These are phyloP conservation scores for Drosophila subpulchrella DNA, from an alignment of 1,140 invertebrate genomes.

Conservation along the genomic window DNA sequence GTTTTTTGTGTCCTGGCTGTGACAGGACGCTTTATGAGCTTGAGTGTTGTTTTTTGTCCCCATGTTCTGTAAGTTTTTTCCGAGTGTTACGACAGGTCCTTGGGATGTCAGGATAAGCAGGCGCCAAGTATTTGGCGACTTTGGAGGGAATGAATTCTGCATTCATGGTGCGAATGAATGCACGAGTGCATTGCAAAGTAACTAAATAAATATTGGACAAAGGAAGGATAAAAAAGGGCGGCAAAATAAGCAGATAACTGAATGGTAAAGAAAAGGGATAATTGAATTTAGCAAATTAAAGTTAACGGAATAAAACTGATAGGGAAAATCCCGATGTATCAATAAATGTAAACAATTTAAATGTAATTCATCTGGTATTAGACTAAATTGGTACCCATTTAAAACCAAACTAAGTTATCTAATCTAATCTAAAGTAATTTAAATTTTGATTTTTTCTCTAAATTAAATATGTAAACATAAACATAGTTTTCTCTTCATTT, in stretches of 20 bases:
- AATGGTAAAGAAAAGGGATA: not conserved
- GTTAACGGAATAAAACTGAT: not conserved
- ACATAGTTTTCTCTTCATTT: not conserved
- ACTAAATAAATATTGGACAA: conserved; percentile 20
- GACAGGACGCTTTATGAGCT: conserved; percentile 48
- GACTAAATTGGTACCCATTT: too few relatives aligned
- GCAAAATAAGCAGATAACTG: not conserved
- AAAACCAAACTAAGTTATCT: too few relatives aligned
- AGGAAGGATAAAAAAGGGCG: not conserved
- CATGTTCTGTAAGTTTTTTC: conserved; percentile 11
- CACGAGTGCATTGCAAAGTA: conserved; percentile 27
- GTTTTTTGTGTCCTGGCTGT: conserved; percentile 32
- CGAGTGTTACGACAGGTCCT: conserved; percentile 45
- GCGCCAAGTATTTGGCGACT: conserved; percentile 37
- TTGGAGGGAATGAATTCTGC: conserved; percentile 30
- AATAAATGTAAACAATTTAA: too few relatives aligned
- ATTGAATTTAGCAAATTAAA: not conserved
- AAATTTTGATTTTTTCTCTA: not conserved
- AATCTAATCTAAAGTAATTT: too few relatives aligned
- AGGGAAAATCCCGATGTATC: too few relatives aligned
- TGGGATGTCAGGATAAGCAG: conserved; percentile 44
- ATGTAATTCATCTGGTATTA: too few relatives aligned
- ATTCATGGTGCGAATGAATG: conserved; percentile 27
- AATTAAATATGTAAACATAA: not conserved
- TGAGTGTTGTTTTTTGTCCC: conserved; percentile 41